phyloP scores from a whole-genome alignment of 1,140 invertebrate genomes.

The Formica exsecta region DNA sequence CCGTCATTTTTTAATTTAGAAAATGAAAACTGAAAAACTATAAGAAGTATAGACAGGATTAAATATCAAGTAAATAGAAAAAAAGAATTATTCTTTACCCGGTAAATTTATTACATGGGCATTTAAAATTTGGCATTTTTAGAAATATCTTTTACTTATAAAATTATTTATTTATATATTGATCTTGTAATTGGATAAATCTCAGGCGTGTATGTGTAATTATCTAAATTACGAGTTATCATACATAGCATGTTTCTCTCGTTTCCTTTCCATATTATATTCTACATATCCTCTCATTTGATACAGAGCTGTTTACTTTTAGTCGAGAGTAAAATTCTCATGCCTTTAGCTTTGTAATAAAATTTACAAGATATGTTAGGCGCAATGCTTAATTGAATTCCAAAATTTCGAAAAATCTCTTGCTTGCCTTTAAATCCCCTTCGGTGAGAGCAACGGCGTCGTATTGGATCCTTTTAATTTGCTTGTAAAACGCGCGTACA shows the following conservation, averaged over 20 bases:
- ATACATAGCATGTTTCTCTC: not conserved
- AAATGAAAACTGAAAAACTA: not conserved
- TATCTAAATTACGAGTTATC: not conserved
- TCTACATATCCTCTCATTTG: not conserved
- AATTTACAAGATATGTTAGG: constrained; percentile 32
- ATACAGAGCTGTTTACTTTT: not conserved
- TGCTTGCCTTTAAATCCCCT: constrained; percentile 12
- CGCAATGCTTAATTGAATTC: constrained; percentile 32
- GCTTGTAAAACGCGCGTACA: constrained; percentile 55
- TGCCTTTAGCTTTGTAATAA: constrained; percentile 5
- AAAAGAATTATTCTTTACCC: not conserved
- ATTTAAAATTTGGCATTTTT: not conserved
- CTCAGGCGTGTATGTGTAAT: not conserved
- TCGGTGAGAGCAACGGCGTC: constrained; percentile 18
- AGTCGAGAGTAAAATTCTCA: constrained; percentile 10
- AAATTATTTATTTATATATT: not conserved
- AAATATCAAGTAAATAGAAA: not conserved
- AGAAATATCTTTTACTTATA: not conserved
- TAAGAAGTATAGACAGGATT: not conserved
- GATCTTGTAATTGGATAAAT: too few species aligned
- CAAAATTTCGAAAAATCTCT: constrained; percentile 31
- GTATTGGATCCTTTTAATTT: constrained; percentile 63
- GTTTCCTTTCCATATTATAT: not conserved
- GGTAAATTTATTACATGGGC: not conserved
- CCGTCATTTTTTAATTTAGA: not conserved